Base-by-base conservation (phyloP, 2,113 vertebrate genomes). In the Sylvicapra grimmia region DNA sequence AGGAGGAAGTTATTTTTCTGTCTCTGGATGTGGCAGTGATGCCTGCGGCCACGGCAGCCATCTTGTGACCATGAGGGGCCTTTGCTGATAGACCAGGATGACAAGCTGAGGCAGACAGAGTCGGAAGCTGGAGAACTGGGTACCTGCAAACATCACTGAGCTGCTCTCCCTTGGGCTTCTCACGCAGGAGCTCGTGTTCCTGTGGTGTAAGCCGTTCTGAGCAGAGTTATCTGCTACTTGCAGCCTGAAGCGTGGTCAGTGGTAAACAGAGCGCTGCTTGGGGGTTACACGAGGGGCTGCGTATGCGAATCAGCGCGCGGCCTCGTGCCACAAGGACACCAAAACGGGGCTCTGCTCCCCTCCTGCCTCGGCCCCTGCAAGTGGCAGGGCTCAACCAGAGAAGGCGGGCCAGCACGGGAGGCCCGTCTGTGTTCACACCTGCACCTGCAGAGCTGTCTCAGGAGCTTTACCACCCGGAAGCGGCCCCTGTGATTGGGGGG, bases 281-380 rank as follows among this genome's bases (percentile, higher is more conserved):
- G 33, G 59, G 4, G 9, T 23, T 7, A 44, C 31, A 29, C 3
- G 8, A 36, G 33, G 27, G 27, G 27, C 1, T 7, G 80, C 31
- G 8, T 3, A 3, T 0, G 23, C 2, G 19, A n/a, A 65, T 56
- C 40, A 63, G 75, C 1, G 0, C 1, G 9, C 1, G 6, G 40
- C 61, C 54, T 58, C 12, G 1, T 1, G 16, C 31, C 29, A 12
- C 53, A 19, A 19, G 40, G 2, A 6, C 61, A 84, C 31, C 58
- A n/a, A 85, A n/a, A 87, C 1, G 2, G 8, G 27, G 27, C 18
- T 58, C 8, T 27, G 63, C 51, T 23, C n/a, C 33, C 19, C 27
- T 61, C 49, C 77, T 36, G 79, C 58, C 63, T 89, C 27, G 6
- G 49, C 19, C 59, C 25, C 19, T 56, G 36, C 53, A 0, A 0